Conservation (phyloP, 1,140 invertebrate species). For the Drosophila quadrilineata region DNA sequence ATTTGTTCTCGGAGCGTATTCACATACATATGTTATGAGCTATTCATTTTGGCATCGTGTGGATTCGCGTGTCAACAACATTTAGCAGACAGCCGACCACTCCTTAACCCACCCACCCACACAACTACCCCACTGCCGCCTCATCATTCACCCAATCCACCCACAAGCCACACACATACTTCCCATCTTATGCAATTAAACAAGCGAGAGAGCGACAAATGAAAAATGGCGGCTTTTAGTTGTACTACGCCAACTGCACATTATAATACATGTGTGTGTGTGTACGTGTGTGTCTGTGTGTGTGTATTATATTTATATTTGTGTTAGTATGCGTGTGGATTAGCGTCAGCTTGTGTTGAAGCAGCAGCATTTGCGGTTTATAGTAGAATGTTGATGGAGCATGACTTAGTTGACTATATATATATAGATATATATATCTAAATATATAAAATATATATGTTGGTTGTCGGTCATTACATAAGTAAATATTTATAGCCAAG, state of each 20-base stretch:
- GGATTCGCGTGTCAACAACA: conserved; percentile 63
- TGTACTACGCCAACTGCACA: conserved; percentile 11
- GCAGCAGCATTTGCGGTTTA: conserved; percentile 19
- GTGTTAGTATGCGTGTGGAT: conserved; percentile 6
- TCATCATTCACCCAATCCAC: too few relatives aligned
- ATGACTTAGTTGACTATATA: too few relatives aligned
- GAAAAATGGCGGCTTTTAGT: conserved; percentile 57
- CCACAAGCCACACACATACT: conserved; percentile 13
- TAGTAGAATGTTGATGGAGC: too few relatives aligned
- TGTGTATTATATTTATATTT: not conserved
- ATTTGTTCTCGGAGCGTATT: conserved; percentile 32
- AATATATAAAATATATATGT: conserved; percentile 13
- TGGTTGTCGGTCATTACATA: conserved; percentile 7
- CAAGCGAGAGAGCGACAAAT: conserved; percentile 44
- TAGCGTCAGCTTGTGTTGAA: conserved; percentile 13
- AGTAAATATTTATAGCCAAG: not conserved
- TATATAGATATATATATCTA: too few relatives aligned
- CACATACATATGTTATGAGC: conserved; percentile 58
- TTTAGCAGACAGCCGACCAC: conserved; percentile 44
- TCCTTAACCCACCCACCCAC: not conserved
- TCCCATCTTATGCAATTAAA: conserved; percentile 54
- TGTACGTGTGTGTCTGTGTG: conserved; percentile 4
- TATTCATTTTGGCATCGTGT: conserved; percentile 56
- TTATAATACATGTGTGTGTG: not conserved
- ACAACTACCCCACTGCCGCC: not conserved